Percentiles rank a stretch among this genome's conserved stretches.
phyloP scores from a whole-genome alignment of 2,797 vertebrate species.

The Danio albolineatus region DNA sequence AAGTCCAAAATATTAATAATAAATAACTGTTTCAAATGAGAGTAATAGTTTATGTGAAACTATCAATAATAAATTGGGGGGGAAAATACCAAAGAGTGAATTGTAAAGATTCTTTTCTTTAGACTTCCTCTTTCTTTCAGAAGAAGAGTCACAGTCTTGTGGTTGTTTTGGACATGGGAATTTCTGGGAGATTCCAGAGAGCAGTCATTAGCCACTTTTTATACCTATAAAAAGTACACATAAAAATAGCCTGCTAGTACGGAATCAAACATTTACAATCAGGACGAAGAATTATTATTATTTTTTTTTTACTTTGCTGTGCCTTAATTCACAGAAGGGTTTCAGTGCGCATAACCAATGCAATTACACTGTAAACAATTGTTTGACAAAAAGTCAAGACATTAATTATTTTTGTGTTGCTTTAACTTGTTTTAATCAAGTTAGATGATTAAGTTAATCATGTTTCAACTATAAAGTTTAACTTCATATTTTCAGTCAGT shows the following conservation, averaged over 20 bases:
- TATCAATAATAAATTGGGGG: background rate
- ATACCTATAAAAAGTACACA: slow-evolving; percentile 18
- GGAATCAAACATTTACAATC: background rate
- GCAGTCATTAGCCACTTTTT: slow-evolving; percentile 14
- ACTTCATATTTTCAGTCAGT: no score
- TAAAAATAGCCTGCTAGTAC: background rate
- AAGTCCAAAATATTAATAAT: background rate
- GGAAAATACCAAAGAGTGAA: background rate
- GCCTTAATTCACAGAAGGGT: background rate
- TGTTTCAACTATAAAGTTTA: no score
- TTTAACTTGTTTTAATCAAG: no score
- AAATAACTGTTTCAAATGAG: background rate
- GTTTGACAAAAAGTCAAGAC: no score
- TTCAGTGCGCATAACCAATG: no score
- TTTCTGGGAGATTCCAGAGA: slow-evolving; percentile 37
- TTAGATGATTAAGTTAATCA: no score
- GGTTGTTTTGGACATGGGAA: slow-evolving; percentile 24
- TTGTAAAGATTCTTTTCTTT: background rate
- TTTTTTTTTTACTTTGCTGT: background rate
- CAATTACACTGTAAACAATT: no score
- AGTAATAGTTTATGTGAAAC: background rate
- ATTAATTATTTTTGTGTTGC: no score
- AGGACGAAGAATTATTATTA: no score
- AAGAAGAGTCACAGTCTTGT: slow-evolving; percentile 22
- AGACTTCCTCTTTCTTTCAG: background rate